Conservation (phyloP, 2,888 invertebrate species). For the Augiades crinisus region DNA sequence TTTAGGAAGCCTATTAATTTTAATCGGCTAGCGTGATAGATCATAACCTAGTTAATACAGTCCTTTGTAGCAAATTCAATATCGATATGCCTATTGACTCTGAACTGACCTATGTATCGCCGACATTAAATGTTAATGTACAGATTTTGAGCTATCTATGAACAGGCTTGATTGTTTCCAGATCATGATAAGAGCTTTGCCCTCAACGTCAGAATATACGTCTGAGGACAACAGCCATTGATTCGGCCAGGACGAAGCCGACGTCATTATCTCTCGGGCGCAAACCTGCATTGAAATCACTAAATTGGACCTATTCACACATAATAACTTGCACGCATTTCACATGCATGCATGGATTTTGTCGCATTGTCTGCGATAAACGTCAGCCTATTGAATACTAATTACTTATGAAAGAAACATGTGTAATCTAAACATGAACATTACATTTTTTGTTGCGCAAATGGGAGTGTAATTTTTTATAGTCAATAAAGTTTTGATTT, state of each 20-base stretch:
- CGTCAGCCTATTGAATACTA: too few relatives aligned
- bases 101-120: not conserved
- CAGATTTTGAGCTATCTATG: not conserved
- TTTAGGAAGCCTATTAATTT: too few relatives aligned
- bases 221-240: not conserved
- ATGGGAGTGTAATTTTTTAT: too few relatives aligned
- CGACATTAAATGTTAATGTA: not conserved
- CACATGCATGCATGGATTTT: constrained; percentile 2
- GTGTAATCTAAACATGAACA: too few relatives aligned
- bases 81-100: too few relatives aligned
- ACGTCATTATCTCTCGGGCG: constrained; percentile 5
- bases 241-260: constrained; percentile 2
- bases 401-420: too few relatives aligned
- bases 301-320: constrained; percentile 18
- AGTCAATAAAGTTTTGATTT: too few relatives aligned
- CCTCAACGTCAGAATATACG: not conserved
- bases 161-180: not conserved
- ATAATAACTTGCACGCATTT: constrained; percentile 1
- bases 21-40: too few relatives aligned
- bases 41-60: too few relatives aligned
- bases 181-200: not conserved
- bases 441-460: too few relatives aligned
- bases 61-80: too few relatives aligned
- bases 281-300: constrained; percentile 17
- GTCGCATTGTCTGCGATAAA: not conserved